A percentile compares a stretch with the other conserved stretches of the same genome.
Conservation (phyloP, 2,113 vertebrate species). For the Podarcis muralis region DNA sequence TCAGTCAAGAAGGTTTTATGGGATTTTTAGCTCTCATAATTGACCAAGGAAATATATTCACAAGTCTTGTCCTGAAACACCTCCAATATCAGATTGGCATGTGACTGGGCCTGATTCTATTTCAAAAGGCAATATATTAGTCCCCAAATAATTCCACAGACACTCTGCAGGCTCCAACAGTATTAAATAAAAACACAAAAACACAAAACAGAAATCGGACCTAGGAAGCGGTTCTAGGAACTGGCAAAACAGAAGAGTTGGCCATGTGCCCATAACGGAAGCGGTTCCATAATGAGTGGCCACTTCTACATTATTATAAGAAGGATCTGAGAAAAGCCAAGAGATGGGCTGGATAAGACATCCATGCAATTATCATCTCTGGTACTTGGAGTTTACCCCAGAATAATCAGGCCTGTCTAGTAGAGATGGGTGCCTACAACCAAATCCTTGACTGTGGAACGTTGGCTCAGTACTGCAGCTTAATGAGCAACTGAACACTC, state of each 20-base stretch:
- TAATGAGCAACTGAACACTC: not conserved
- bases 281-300: not conserved
- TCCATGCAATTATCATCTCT: not conserved
- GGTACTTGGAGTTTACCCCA: not conserved
- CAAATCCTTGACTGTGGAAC: not conserved
- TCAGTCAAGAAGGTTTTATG: not conserved
- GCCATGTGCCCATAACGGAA: constrained; percentile 9
- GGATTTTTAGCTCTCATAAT: not conserved
- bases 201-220: constrained; percentile 6
- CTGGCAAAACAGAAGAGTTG: not conserved
- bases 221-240: constrained; percentile 4
- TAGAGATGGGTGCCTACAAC: not conserved
- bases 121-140: not conserved
- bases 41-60: constrained; percentile 1
- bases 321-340: not conserved
- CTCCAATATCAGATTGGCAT: not conserved
- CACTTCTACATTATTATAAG: constrained; percentile 5
- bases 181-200: not conserved
- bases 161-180: not conserved
- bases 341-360: rapidly evolving
- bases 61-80: not conserved
- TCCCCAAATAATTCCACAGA: not conserved
- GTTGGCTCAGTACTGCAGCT: not conserved
- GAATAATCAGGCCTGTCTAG: not conserved
- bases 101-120: not conserved